Evolutionary conservation across 2,888 invertebrate genomes (phyloP), one percentile per base, ranked within the genome.

Genomic region (Calameuta pallipes): DNA sequence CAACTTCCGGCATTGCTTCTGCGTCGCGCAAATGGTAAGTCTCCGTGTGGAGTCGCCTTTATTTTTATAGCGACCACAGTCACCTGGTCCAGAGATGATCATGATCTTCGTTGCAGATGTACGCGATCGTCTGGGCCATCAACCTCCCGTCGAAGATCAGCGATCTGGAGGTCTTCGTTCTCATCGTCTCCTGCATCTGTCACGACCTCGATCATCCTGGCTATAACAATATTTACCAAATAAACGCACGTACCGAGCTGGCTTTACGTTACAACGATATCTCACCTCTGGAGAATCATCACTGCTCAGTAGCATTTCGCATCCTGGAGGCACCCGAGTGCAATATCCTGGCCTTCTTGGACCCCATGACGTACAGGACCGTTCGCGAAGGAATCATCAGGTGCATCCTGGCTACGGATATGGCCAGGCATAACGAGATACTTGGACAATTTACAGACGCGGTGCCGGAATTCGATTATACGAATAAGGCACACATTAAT

Each of bases 1-100:
- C 92, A 97, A 97, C 92, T 97, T 97, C 92, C 94, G 96, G 84
- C 97, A 97, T 90, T 96, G 96, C 92, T 97, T 97, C 92, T 96
- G 96, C 92, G 97, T 97, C 83, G 94, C 96, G 80, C 97, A 97
- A 93, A 97, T 97, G 96, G 96, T 96, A 92, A 93, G 93, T 93
- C 87, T 69, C 69, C 70, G 34, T 0, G 23, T 4, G 37, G 36
- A n/a, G 6, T 12, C 74, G n/a, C 23, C 23, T 13, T 74, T 23
- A 36, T 9, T 23, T 13, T 23, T 2, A 3, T n/a, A 33, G 30
- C 12, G 30, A 6, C 4, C 11, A 9, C 2, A 23, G 23, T 56
- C 23, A 15, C 23, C 2, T 56, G 56, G 56, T 56, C 36, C 68
- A 30, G 41, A 70, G 23, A 13, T 41, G 36, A 15, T 74, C 35